phyloP scores from a whole-genome alignment of 1,140 invertebrate species.

The Solenopsis fugax region DNA sequence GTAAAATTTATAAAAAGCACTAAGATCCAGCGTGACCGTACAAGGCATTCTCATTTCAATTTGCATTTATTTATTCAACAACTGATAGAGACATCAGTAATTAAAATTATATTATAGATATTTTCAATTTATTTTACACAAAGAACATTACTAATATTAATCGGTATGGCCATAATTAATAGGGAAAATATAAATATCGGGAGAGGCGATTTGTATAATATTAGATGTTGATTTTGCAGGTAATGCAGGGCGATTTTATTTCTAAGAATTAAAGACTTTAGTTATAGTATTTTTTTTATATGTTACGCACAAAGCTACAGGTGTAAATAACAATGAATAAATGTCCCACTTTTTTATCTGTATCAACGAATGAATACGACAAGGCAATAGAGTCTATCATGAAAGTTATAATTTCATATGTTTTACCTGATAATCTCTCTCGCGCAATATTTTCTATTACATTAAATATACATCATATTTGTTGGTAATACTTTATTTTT shows the following conservation, averaged over 20 bases:
- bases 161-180: neutral
- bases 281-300: neutral
- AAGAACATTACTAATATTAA: neutral
- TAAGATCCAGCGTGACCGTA: too few relatives aligned
- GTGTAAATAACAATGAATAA: conserved; percentile 32
- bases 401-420: conserved; percentile 11
- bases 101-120: neutral
- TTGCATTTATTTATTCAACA: too few relatives aligned
- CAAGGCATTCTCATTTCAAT: too few relatives aligned
- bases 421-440: neutral
- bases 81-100: neutral
- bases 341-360: conserved; percentile 13
- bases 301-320: neutral
- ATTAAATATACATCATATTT: too few relatives aligned
- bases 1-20: too few relatives aligned
- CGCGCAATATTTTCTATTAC: conserved; percentile 19
- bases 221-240: neutral
- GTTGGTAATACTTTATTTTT: neutral
- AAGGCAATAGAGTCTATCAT: conserved; percentile 34
- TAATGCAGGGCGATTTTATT: neutral
- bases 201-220: neutral
- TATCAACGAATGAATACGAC: conserved; percentile 3
- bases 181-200: neutral
- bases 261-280: neutral
- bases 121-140: conserved; percentile 4